phyloP scores from a whole-genome alignment of 1,140 invertebrate species.

The Sinella curviseta region DNA sequence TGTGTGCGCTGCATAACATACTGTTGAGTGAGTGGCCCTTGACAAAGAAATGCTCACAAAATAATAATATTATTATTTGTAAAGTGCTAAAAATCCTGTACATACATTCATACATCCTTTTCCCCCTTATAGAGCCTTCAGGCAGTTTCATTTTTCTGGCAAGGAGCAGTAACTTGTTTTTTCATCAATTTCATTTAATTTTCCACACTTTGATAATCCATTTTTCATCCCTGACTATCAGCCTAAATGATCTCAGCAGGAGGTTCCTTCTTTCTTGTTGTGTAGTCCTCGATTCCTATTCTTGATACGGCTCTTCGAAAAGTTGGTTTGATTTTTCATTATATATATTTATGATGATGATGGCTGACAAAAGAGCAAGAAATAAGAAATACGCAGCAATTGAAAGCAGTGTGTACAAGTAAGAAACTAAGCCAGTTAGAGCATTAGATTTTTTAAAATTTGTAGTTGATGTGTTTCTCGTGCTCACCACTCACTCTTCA shows the following conservation, averaged over 20 bases:
- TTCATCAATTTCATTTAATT: slow-evolving; percentile 18
- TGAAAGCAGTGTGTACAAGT: too few species aligned
- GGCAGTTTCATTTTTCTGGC: neutral
- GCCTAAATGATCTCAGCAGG: slow-evolving; percentile 6
- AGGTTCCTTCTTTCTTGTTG: neutral
- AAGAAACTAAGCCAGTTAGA: too few species aligned
- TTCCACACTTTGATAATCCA: slow-evolving; percentile 16
- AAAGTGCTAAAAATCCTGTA: too few species aligned
- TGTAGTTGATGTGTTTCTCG: slow-evolving; percentile 9
- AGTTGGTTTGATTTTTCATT: neutral
- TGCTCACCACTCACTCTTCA: neutral
- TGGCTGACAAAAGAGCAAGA: neutral
- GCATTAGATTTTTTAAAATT: too few species aligned
- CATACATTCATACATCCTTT: too few species aligned
- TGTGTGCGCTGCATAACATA: too few species aligned
- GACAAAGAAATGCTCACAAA: too few species aligned
- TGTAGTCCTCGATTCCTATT: neutral
- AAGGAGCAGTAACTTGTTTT: neutral
- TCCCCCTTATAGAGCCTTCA: too few species aligned
- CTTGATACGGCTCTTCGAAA: neutral
- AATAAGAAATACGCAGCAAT: neutral
- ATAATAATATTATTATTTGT: too few species aligned
- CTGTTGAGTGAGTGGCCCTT: too few species aligned
- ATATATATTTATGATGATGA: neutral
- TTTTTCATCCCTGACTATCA: slow-evolving; percentile 22